These are phyloP conservation scores for Eilema caniola DNA, from an alignment of 2,888 invertebrate species.

Conservation along the genomic window DNA sequence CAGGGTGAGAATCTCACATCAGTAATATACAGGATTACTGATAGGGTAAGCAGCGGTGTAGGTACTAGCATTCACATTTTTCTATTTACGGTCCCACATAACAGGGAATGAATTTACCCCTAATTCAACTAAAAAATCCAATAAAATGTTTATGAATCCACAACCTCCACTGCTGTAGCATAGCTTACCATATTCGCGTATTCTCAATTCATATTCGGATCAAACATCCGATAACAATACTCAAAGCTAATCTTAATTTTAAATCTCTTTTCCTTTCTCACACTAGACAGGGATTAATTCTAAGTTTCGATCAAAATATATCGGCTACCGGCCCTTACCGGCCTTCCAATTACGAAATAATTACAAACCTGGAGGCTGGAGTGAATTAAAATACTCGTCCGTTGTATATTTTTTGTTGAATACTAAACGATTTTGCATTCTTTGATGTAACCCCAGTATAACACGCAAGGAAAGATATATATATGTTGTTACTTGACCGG, in stretches of 20 bases:
- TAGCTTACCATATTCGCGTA: background rate
- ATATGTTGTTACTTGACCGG: no score
- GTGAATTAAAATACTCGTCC: conserved; percentile 55
- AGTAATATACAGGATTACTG: no score
- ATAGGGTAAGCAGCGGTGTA: no score
- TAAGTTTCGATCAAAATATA: conserved; percentile 75
- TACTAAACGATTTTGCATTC: conserved; percentile 47
- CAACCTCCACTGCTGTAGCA: background rate
- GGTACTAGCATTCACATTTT: no score
- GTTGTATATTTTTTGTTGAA: conserved; percentile 49
- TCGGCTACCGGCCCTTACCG: conserved; percentile 72
- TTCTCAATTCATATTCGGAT: background rate
- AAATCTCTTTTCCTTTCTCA: conserved; percentile 7
- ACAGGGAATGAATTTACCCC: background rate
- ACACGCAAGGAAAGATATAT: conserved; percentile 1
- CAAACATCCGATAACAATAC: background rate
- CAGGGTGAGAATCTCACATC: no score
- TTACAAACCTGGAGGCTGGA: conserved; percentile 71
- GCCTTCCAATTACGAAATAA: conserved; percentile 83
- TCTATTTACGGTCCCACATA: no score
- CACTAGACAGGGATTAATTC: conserved; percentile 36
- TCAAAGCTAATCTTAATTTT: conserved; percentile 6
- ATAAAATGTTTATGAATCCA: background rate
- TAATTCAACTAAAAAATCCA: background rate
- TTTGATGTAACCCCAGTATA: conserved; percentile 29